A percentile compares a stretch with the other conserved stretches of the same genome.
These are phyloP conservation scores for Gobius niger DNA, from an alignment of 2,113 vertebrate genomes.

Conservation along the genomic window DNA sequence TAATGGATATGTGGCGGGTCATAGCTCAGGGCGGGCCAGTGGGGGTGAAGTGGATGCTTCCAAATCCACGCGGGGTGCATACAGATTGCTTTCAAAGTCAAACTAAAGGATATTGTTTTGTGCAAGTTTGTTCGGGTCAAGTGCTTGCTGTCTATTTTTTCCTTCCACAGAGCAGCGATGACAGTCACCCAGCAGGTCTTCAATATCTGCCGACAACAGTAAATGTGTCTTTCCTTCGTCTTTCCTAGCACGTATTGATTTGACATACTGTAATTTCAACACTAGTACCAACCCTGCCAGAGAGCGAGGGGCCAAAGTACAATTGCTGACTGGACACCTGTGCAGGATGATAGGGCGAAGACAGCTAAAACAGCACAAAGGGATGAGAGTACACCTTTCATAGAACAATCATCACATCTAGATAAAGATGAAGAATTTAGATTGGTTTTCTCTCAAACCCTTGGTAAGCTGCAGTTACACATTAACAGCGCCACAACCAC, in stretches of 20 bases:
- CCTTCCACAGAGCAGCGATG: neutral
- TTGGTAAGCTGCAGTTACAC: too few species aligned
- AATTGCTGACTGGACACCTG: too few species aligned
- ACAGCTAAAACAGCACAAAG: too few species aligned
- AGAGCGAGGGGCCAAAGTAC: too few species aligned
- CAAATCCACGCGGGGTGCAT: constrained; percentile 37
- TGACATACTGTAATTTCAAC: neutral
- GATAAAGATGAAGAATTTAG: too few species aligned
- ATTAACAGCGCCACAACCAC: too few species aligned
- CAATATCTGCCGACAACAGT: constrained; percentile 21
- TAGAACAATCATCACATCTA: too few species aligned
- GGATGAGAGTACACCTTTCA: too few species aligned
- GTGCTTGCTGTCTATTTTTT: constrained; percentile 10
- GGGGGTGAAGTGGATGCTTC: constrained; percentile 33
- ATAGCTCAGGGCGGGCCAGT: constrained; percentile 44
- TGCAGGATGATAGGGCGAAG: too few species aligned
- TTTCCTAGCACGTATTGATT: neutral
- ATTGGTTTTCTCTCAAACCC: too few species aligned
- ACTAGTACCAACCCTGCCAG: too few species aligned
- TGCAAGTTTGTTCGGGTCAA: constrained; percentile 16
- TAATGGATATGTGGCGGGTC: constrained; percentile 64
- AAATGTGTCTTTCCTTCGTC: neutral
- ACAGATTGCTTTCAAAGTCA: constrained; percentile 41
- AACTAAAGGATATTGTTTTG: constrained; percentile 34
- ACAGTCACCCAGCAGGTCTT: constrained; percentile 3